A percentile compares a stretch with the other conserved stretches of the same genome.
Evolutionary conservation across 2,888 invertebrate species (phyloP).

Genomic region (Hyposoter dolosus): DNA sequence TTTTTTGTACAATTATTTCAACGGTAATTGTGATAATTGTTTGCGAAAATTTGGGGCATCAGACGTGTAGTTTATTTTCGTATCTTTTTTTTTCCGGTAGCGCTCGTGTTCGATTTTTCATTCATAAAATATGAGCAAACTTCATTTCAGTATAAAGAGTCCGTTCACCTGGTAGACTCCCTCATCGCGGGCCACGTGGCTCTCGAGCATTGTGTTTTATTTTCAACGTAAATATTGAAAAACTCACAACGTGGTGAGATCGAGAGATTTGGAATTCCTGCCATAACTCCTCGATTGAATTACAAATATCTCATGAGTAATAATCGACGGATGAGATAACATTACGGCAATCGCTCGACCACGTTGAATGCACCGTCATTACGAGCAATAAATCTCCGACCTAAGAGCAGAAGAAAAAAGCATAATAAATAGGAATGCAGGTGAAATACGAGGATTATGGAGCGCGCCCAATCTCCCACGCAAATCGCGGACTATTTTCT

Average conservation of each 20-base stretch:
- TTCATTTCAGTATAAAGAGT: slow-evolving; percentile 22
- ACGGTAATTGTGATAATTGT: not conserved
- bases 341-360: slow-evolving; percentile 30
- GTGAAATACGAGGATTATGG: slow-evolving; percentile 30
- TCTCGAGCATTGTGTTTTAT: not conserved
- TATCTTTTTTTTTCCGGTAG: not conserved
- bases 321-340: slow-evolving; percentile 48
- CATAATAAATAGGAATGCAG: slow-evolving; percentile 5
- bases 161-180: not conserved
- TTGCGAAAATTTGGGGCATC: not conserved
- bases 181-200: not conserved
- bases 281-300: slow-evolving; percentile 60
- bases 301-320: slow-evolving; percentile 54
- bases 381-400: slow-evolving; percentile 55
- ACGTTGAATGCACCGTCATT: slow-evolving; percentile 48
- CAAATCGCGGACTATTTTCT: slow-evolving; percentile 12
- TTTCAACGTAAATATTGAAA: not conserved
- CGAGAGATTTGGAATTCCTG: slow-evolving; percentile 42
- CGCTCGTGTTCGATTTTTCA: slow-evolving; percentile 7
- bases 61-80: slow-evolving; percentile 4
- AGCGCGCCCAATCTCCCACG: slow-evolving; percentile 27
- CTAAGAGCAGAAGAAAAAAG: not conserved
- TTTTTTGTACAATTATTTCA: not conserved
- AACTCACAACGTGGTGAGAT: not conserved
- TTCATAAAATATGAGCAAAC: slow-evolving; percentile 62